Evolutionary conservation across 2,113 vertebrate genomes (phyloP), one percentile per base, ranked within the genome.

Genomic region (Paedocypris sp.): DNA sequence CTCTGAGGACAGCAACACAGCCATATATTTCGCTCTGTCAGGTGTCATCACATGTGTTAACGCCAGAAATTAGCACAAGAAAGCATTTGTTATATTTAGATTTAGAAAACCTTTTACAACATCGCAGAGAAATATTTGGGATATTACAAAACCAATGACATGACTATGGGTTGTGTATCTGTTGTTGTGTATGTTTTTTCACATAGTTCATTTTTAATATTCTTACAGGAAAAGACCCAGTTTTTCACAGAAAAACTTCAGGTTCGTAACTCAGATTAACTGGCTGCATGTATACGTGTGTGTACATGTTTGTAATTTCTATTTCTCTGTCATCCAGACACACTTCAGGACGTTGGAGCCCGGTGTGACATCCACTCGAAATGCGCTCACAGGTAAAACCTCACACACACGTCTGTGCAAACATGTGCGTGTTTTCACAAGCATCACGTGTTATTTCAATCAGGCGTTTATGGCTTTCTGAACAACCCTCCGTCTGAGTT

Each of bases 401-500:
- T 29, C 5, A 26, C 23, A 39, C 36, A 20, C 43, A 49, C 12
- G 33, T 18, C 9, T 11, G 16, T 33, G 39, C 33, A 23, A 4
- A 22, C 56, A 3, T 45, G 6, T 26, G 9, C 19, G 6, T 51
- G 33, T 6, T 33, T 38, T 11, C 16, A 53, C 3, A 2, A 38
- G 15, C 15, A 13, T 43, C 18, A 49, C 1, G 18, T 19, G 7
- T 57, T 75, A 75, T 56, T 47, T 83, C 83, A n/a, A n/a, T 41
- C 80, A 97, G 94, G 86, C 6, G 69, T 70, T 25, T 91, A 72
- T 77, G 83, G 76, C 46, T 86, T 90, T 80, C 84, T 98, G 18
- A 89, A 84, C 10, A 84, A 87, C 68, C 91, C 94, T 0, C 90
- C 93, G 29, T 77, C 88, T 47, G 86, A 89, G 66, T 90, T 97